Evolutionary conservation across 92 coral and sea anemone genomes (phyloP).

Genomic region (Epizoanthus stellaris): DNA sequence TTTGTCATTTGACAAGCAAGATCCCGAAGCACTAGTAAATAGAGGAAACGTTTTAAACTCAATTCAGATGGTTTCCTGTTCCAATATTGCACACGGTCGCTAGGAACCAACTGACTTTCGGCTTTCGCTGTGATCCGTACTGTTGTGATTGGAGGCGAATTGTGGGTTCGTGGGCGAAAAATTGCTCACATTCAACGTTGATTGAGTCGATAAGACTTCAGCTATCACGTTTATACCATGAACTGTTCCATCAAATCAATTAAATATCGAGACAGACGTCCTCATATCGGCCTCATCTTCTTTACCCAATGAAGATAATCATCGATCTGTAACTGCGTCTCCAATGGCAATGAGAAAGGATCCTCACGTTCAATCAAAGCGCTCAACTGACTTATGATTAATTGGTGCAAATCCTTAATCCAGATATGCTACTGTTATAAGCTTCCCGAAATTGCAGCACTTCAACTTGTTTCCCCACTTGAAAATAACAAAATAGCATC

Average conservation of each 20-base stretch:
- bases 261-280: not conserved
- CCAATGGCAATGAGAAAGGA: not conserved
- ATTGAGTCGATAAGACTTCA: constrained; percentile 13
- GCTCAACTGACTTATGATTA: not conserved
- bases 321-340: not conserved
- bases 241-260: constrained; percentile 18
- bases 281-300: not conserved
- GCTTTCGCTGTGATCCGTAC: not conserved
- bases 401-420: constrained; percentile 1
- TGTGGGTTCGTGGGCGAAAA: not conserved
- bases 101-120: not conserved
- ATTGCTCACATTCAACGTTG: constrained; percentile 16
- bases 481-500: not conserved
- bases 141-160: not conserved
- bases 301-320: not conserved
- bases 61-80: constrained; percentile 7
- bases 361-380: not conserved
- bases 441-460: not conserved
- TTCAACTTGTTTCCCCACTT: not conserved
- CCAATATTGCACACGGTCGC: constrained; percentile 3
- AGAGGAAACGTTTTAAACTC: not conserved
- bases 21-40: not conserved
- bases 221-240: not conserved
- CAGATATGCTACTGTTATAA: not conserved
- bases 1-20: not conserved